Conservation (phyloP, 1,140 invertebrate genomes). For the Cotesia vestalis region DNA sequence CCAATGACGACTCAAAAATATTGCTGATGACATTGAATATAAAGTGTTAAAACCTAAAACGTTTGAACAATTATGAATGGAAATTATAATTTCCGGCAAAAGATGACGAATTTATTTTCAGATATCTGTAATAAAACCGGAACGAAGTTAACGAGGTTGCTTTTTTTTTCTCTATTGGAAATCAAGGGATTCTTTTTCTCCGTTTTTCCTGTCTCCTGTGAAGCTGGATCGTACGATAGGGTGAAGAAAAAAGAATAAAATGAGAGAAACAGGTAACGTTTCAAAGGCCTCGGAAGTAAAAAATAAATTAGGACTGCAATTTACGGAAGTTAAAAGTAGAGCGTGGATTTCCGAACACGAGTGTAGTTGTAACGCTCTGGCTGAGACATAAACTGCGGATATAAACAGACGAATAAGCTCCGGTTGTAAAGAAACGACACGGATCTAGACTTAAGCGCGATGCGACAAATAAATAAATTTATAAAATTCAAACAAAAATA, state of each 20-base stretch:
- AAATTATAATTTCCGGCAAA: background rate
- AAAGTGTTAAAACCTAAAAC: too few species aligned
- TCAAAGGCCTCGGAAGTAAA: background rate
- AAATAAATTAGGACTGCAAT: constrained; percentile 30
- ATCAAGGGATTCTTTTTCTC: too few species aligned
- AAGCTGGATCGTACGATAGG: constrained; percentile 2
- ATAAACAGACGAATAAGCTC: background rate
- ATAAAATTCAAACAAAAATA: too few species aligned
- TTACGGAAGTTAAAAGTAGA: constrained; percentile 33
- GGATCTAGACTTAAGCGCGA: background rate
- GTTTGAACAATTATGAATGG: too few species aligned
- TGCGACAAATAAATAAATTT: too few species aligned
- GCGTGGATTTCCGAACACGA: constrained; percentile 22
- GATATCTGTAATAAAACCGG: constrained; percentile 6
- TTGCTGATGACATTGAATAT: too few species aligned
- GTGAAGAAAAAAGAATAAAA: background rate
- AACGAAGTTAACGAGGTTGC: background rate
- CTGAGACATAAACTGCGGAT: constrained; percentile 1
- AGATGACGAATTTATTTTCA: background rate
- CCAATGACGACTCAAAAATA: background rate
- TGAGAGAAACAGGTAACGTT: constrained; percentile 9
- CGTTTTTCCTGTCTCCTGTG: background rate
- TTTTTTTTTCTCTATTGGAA: constrained; percentile 13
- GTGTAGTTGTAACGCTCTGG: constrained; percentile 2
- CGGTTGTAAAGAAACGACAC: background rate